Evolutionary conservation across 2,113 vertebrate genomes (phyloP), one percentile per base, ranked within the genome.

Genomic region (Hucho hucho): DNA sequence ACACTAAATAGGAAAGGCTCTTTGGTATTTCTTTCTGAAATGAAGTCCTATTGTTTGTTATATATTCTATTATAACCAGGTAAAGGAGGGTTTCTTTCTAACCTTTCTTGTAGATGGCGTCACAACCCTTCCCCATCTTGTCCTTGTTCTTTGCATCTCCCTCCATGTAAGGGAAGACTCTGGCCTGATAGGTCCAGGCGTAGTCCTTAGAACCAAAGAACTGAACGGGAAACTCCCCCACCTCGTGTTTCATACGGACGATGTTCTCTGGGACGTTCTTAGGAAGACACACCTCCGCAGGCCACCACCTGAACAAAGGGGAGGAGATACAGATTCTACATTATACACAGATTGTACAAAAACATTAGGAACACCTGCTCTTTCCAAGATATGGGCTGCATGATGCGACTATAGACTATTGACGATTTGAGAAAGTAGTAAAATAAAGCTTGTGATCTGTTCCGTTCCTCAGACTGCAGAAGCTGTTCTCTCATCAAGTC

Each of bases 161-260:
- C 79, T 99, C 98, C 98, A 98, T 98, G 84, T 99, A 99, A 11
- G 96, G 96, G 75, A 99, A 99, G 25, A 99, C 97, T 78, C 97
- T 94, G 69, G 98, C 98, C 89, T 99, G 98, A 81, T 99, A 98
- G 0, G 97, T 99, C 98, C 98, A 99, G 71, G 98, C 92, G 68
- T 97, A 98, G 86, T 99, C 98, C 88, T 96, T 98, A 75, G 98
- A 99, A 79, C 98, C 98, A 13, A 99, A 99, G 87, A 99, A 99
- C 11, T 98, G 95, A 64, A 99, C 98, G 0, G 98, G 98, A 75
- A 99, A 99, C 88, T 99, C 98, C 0, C 98, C 98, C 0, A 98
- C 96, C 75, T 97, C 96, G 13, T 99, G 97, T 78, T 94, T 96
- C 95, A 98, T 95, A 81, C 96, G 96, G 77, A 96, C 87, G 73